Conservation (phyloP, 2,888 invertebrate genomes). For the Phyllotreta cruciferae region DNA sequence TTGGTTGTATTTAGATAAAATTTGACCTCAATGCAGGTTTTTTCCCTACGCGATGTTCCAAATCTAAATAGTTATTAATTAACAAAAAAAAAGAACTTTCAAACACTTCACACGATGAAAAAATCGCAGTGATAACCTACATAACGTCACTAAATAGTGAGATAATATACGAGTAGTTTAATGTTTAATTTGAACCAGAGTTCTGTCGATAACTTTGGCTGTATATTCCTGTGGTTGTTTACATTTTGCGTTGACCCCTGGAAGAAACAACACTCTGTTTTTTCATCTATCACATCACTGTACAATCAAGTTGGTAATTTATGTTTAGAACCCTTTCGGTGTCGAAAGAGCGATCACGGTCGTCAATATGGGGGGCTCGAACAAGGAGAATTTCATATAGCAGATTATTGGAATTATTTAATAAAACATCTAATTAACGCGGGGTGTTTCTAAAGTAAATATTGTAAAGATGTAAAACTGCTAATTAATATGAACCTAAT, state of each 20-base stretch:
- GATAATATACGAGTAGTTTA: slow-evolving; percentile 5
- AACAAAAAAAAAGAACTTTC: slow-evolving; percentile 9
- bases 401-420: too few species aligned
- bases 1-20: slow-evolving; percentile 3
- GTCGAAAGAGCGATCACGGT: neutral
- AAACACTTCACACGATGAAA: neutral
- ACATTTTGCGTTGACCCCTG: slow-evolving; percentile 20
- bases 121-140: slow-evolving; percentile 13
- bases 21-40: neutral
- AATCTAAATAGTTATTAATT: too few species aligned
- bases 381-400: too few species aligned
- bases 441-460: too few species aligned
- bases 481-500: too few species aligned
- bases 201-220: slow-evolving; percentile 20
- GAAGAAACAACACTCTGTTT: slow-evolving; percentile 10
- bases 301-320: slow-evolving; percentile 4
- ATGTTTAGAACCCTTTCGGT: neutral
- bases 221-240: slow-evolving; percentile 13
- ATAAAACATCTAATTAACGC: too few species aligned
- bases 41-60: too few species aligned
- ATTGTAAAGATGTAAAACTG: too few species aligned
- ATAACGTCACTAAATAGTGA: slow-evolving; percentile 6
- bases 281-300: slow-evolving; percentile 11
- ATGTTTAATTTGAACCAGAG: slow-evolving; percentile 11
- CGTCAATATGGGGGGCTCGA: too few species aligned